These are phyloP conservation scores for Etheostoma cragini DNA, from an alignment of 2,113 vertebrate genomes.

Conservation along the genomic window DNA sequence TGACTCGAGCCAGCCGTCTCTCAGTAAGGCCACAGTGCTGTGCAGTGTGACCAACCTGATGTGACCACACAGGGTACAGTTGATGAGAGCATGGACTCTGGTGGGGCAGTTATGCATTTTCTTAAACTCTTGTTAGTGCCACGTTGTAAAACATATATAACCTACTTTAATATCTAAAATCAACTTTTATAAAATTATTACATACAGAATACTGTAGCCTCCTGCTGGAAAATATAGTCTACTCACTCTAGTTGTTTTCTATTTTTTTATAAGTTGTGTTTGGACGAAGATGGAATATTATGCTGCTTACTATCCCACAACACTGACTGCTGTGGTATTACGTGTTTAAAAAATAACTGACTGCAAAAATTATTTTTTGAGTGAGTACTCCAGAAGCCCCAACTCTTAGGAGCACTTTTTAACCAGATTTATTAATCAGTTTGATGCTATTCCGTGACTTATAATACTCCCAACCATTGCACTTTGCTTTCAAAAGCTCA, in stretches of 20 bases:
- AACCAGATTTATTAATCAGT: slow-evolving; percentile 32
- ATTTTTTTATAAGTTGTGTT: slow-evolving; percentile 54
- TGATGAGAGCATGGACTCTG: slow-evolving; percentile 48
- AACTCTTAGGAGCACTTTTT: slow-evolving; percentile 48
- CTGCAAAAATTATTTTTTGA: slow-evolving; percentile 31
- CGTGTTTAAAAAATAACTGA: slow-evolving; percentile 30
- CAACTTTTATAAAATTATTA: slow-evolving; percentile 53
- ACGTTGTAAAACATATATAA: slow-evolving; percentile 53
- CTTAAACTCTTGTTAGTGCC: slow-evolving; percentile 59
- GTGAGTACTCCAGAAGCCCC: slow-evolving; percentile 16
- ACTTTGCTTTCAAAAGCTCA: slow-evolving; percentile 50
- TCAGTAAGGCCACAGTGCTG: slow-evolving; percentile 61
- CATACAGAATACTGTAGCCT: slow-evolving; percentile 40
- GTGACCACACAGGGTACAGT: slow-evolving; percentile 47
- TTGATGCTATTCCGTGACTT: slow-evolving; percentile 39
- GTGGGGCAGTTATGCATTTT: slow-evolving; percentile 44
- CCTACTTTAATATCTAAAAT: slow-evolving; percentile 57
- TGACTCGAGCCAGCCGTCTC: slow-evolving; percentile 52
- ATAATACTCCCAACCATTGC: slow-evolving; percentile 38
- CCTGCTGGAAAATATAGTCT: slow-evolving; percentile 33
- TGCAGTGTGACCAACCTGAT: slow-evolving; percentile 72
- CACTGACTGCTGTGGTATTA: slow-evolving; percentile 40
- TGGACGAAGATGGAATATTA: slow-evolving; percentile 49
- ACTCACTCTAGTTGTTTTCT: slow-evolving; percentile 43
- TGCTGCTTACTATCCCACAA: slow-evolving; percentile 59